Evolutionary conservation across 1,140 invertebrate species (phyloP).

Genomic region (Diploscapter pachys): DNA sequence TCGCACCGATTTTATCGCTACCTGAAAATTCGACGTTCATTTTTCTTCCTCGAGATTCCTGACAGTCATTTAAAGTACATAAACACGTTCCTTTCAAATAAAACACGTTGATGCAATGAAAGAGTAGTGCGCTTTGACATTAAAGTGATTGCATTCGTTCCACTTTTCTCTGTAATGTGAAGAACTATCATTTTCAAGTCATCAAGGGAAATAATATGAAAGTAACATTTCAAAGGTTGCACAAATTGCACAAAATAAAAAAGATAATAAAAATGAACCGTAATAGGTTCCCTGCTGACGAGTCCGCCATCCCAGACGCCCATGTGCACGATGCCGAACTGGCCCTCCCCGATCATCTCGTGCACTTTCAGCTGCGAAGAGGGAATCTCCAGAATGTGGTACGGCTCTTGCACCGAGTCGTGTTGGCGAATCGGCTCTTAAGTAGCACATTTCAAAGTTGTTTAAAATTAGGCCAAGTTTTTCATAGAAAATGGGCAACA

Average conservation of each 20-base stretch:
- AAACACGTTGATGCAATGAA: not conserved
- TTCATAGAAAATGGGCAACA: not conserved
- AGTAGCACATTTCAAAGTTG: too few species aligned
- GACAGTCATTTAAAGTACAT: too few species aligned
- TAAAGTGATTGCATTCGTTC: too few species aligned
- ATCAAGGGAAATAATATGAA: not conserved
- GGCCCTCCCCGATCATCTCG: conserved; percentile 25
- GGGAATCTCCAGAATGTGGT: conserved; percentile 16
- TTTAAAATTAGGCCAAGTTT: too few species aligned
- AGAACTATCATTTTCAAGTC: not conserved
- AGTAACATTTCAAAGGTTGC: not conserved
- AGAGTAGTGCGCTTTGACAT: not conserved
- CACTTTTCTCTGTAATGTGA: too few species aligned
- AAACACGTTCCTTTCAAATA: not conserved
- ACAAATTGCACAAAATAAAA: too few species aligned
- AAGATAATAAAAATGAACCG: not conserved
- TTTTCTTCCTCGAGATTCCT: too few species aligned
- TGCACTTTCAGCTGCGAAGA: conserved; percentile 8
- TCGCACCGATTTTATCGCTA: conserved; percentile 32
- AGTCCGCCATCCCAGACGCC: conserved; percentile 12
- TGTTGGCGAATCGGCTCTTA: not conserved
- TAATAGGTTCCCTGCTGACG: conserved; percentile 17
- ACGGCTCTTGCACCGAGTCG: conserved; percentile 18
- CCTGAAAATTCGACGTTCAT: conserved; percentile 13
- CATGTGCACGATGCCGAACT: conserved; percentile 24